A percentile compares a stretch with the other conserved stretches of the same genome.
These are phyloP conservation scores for Hoplodrina blanda DNA, from an alignment of 2,888 invertebrate genomes.

Conservation along the genomic window DNA sequence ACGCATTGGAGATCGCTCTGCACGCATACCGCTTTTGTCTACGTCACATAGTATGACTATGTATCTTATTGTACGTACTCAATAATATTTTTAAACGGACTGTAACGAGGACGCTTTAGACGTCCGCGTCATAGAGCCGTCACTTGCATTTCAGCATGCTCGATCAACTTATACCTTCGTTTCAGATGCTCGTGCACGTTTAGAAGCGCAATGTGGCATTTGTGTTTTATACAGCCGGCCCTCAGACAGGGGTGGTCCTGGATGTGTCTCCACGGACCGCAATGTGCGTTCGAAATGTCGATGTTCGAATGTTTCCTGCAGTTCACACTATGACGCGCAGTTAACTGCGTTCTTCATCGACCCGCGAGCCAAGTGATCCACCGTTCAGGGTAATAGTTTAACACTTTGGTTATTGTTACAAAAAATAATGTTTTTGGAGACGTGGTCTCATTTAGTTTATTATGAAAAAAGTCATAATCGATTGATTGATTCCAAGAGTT, in stretches of 20 bases:
- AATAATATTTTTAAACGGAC: conserved; percentile 56
- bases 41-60: neutral
- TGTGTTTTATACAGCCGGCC: conserved; percentile 75
- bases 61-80: conserved; percentile 24
- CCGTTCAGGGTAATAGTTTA: conserved; percentile 68
- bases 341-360: too few relatives aligned
- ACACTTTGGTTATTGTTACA: conserved; percentile 14
- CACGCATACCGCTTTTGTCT: too few relatives aligned
- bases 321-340: too few relatives aligned
- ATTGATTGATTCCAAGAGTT: too few relatives aligned
- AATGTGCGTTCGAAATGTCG: too few relatives aligned
- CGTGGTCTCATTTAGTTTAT: neutral
- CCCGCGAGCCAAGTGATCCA: too few relatives aligned
- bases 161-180: neutral
- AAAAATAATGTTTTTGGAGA: neutral
- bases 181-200: conserved; percentile 22
- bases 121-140: conserved; percentile 50
- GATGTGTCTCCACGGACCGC: conserved; percentile 29
- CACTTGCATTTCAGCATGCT: neutral
- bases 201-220: conserved; percentile 58
- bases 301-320: too few relatives aligned
- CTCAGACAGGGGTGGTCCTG: conserved; percentile 88
- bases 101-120: conserved; percentile 16
- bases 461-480: too few relatives aligned
- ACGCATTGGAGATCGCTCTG: too few relatives aligned